A percentile compares a stretch with the other conserved stretches of the same genome.
Evolutionary conservation across 1,140 invertebrate species (phyloP).

Genomic region (Anoplolepis gracilipes): DNA sequence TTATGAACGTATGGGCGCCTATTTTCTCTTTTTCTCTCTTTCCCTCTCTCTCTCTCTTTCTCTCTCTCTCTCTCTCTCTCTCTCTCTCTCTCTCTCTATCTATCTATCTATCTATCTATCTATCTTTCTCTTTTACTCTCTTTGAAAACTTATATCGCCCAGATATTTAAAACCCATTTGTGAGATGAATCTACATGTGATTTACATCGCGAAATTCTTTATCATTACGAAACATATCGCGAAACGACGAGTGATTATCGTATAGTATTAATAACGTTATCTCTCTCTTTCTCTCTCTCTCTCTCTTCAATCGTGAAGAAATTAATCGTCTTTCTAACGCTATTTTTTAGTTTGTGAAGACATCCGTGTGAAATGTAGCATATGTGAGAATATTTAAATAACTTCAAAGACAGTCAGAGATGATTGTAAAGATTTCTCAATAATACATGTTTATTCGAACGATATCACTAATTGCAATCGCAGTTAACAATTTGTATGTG

Average conservation of each 20-base stretch:
- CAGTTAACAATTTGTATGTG: slow-evolving; percentile 42
- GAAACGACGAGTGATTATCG: slow-evolving; percentile 41
- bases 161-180: slow-evolving; percentile 15
- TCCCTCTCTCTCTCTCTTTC: background rate
- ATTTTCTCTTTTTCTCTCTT: slow-evolving; percentile 20
- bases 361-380: slow-evolving; percentile 5
- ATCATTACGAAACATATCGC: slow-evolving; percentile 38
- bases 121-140: background rate
- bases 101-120: slow-evolving; percentile 15
- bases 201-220: slow-evolving; percentile 43
- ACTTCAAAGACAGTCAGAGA: background rate
- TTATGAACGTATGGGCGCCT: slow-evolving; percentile 50
- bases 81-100: slow-evolving; percentile 13
- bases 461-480: slow-evolving; percentile 24
- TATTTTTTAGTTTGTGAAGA: slow-evolving; percentile 2
- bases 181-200: slow-evolving; percentile 34
- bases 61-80: background rate
- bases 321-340: slow-evolving; percentile 16
- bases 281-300: background rate
- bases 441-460: slow-evolving; percentile 47
- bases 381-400: background rate
- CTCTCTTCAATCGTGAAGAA: background rate
- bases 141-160: slow-evolving; percentile 14
- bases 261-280: background rate
- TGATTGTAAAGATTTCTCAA: slow-evolving; percentile 50